Percentiles rank a stretch among this genome's conserved stretches.
phyloP scores from a whole-genome alignment of 2,888 invertebrate species.

The Calameuta pallipes region DNA sequence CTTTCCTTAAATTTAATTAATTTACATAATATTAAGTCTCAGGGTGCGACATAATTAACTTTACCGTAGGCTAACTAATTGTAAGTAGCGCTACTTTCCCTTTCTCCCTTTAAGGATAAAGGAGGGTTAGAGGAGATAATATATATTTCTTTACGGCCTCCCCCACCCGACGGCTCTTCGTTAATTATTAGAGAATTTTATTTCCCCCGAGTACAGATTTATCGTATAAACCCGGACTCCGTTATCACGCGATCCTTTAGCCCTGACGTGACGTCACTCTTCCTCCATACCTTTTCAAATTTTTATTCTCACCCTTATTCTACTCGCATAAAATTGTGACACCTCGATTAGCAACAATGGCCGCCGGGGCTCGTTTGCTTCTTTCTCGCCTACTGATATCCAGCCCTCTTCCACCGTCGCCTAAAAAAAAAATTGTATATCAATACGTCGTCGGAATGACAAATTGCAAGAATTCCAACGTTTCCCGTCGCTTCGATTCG shows the following conservation, averaged over 20 bases:
- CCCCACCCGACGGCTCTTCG: background rate
- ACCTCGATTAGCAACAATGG: background rate
- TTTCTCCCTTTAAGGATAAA: too few relatives aligned
- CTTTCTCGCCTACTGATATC: background rate
- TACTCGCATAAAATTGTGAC: background rate
- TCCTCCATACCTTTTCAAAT: background rate
- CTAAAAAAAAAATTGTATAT: background rate
- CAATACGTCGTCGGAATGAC: background rate
- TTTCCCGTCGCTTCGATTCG: background rate
- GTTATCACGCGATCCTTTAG: background rate
- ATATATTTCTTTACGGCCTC: background rate
- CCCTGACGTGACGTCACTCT: background rate
- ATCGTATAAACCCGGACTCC: background rate
- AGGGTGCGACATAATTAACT: background rate
- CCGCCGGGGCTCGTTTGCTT: background rate
- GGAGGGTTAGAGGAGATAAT: background rate
- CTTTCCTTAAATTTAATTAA: background rate
- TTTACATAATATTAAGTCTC: background rate
- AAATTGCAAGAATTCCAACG: background rate
- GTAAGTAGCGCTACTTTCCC: too few relatives aligned
- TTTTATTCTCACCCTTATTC: background rate
- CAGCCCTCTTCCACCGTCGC: background rate
- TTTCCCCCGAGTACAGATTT: background rate
- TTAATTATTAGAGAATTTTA: background rate
- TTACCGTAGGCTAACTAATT: background rate